A percentile compares a stretch with the other conserved stretches of the same genome.
Conservation (phyloP, 2,888 invertebrate genomes). For the Xanthia togata region DNA sequence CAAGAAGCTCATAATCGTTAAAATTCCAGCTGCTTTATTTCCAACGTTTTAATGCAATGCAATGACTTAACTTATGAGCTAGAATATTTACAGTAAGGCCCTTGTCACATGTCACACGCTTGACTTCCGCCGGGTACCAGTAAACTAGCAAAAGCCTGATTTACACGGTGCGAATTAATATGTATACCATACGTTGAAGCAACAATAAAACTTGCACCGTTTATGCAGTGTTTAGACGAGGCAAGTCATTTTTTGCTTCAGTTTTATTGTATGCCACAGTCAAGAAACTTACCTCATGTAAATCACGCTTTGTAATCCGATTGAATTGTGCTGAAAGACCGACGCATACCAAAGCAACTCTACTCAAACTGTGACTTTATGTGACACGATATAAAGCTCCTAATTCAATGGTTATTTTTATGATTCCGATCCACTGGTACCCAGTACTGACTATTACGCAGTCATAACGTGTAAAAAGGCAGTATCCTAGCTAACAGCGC, state of each 20-base stretch:
- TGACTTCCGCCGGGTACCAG: not conserved
- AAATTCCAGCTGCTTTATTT: constrained; percentile 10
- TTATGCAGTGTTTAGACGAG: not conserved
- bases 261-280: not conserved
- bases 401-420: not conserved
- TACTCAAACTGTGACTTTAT: not conserved
- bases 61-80: constrained; percentile 20
- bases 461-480: not conserved
- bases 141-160: not conserved
- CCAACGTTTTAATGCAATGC: not conserved
- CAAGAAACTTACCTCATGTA: not conserved
- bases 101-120: not conserved
- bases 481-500: not conserved
- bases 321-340: not conserved
- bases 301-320: too few species aligned
- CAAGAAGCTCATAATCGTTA: constrained; percentile 3
- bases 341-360: not conserved
- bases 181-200: not conserved
- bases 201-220: not conserved
- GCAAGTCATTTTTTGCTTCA: not conserved
- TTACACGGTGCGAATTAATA: not conserved
- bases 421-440: too few species aligned
- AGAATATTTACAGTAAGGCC: constrained; percentile 18
- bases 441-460: not conserved
- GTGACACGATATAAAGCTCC: not conserved